Evolutionary conservation across 1,140 invertebrate genomes (phyloP), one percentile per base, ranked within the genome.

Genomic region (Brachionus calyciflorus): DNA sequence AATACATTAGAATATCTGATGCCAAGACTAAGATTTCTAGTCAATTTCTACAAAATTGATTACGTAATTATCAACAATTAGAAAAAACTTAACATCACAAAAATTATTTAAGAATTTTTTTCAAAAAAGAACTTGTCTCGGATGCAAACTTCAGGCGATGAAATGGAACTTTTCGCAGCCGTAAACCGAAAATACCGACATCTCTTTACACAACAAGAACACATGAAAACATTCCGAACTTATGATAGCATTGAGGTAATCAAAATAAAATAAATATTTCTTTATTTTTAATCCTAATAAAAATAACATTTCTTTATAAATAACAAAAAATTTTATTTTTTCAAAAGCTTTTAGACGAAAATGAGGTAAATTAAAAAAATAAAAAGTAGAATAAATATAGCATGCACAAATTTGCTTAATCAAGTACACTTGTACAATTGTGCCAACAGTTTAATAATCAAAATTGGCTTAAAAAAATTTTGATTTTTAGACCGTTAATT

Each of bases 151-250:
- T 80, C 80, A 21, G 81, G 82, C 37, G 83, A 85, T 78, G 84
- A 85, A 78, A 85, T 85, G 83, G 84, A 85, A 78, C 79, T 85
- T 77, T 85, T 81, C 80, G 82, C 82, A 28, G 79, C 79, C 1
- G 80, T 85, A 6, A 82, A 82, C 70, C 77, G 82, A 19, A 83
- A 81, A 73, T 85, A 83, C 73, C 81, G 81, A 46, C 77, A 80
- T 0, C 77, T 82, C 7, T 84, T 85, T 77, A 65, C 78, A n/a
- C 79, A 81, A 33, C 84, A 85, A 77, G 84, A 85, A 78, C 78
- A 76, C 49, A 82, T 83, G 79, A 82, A 81, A 46, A 81, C 80
- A 5, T 84, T 84, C 76, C 82, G 80, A 60, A 82, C 78, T 0
- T 85, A 85, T 78, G 83, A 84, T 76, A 79, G 78, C 48, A 55